Evolutionary conservation across 2,113 vertebrate species (phyloP), one percentile per base, ranked within the genome.

Genomic region (Pterocles orientalis): DNA sequence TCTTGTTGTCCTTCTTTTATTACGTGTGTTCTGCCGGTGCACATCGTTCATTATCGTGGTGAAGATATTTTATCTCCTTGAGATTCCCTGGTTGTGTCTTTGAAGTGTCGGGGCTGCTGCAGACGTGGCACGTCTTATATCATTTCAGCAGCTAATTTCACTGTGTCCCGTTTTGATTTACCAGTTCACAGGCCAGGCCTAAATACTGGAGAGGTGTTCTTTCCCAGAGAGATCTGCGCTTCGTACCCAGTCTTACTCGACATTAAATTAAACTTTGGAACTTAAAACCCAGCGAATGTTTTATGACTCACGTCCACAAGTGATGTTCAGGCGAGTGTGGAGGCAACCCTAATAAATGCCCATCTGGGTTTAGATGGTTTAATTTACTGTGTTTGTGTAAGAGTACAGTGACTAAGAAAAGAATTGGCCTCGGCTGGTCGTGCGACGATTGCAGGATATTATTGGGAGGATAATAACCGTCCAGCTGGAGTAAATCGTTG

Each of bases 1-100:
- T 66, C 82, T 66, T 92, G 93, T 92, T 95, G 92, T 94, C 94
- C 95, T 87, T 95, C 88, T 78, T 93, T 84, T 92, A 79, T 88
- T 86, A 72, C 86, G 48, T 23, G 68, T 75, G 31, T 94, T 85
- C 88, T 90, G 84, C 80, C 2, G 8, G 57, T 28, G 24, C 18
- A 12, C 66, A 72, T 93, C 28, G 28, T 73, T 34, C 3, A 16
- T 87, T 79, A 76, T 45, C 72, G 79, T 77, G 85, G 88, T 86
- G 72, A 53, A 92, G 86, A 81, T 82, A 60, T 48, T 69, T 94
- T 61, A 92, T 94, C 82, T 95, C 58, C 64, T 70, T 80, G 73
- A 83, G 82, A 81, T 91, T 82, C 86, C 83, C 26, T 21, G 54
- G 28, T 10, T 82, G 58, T 86, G 79, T 25, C 81, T 96, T 78